Evolutionary conservation across 2,113 vertebrate genomes (phyloP), one percentile per base, ranked within the genome.

Genomic region (Neolamprologus brichardi): DNA sequence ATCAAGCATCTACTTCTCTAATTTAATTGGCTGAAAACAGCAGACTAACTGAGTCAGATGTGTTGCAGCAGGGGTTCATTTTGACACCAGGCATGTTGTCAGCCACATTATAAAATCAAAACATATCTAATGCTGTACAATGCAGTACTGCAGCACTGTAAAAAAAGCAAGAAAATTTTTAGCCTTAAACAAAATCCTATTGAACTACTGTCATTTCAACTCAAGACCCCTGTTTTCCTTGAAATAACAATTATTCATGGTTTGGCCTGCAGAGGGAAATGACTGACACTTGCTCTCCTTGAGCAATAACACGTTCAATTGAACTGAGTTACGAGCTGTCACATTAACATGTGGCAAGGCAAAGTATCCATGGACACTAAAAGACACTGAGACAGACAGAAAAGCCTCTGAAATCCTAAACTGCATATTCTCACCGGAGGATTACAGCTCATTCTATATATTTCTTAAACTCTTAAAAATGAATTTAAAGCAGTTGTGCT

Each of bases 241-340:
- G 25, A 89, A 92, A 93, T 88, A 84, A 95, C 82, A 91, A 91
- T 94, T 91, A 93, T 93, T 94, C 91, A 89, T 83, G 82, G 84
- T 84, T 86, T 78, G 85, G 62, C 81, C 86, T 70, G 88, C 52
- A 53, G 87, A 90, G 85, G 67, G 83, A 84, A 93, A 93, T 92
- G 90, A 92, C 85, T 93, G 94, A 93, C 88, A 89, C 85, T 94
- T 92, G 87, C 83, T 89, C 88, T 83, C 88, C 84, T 92, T 77
- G 84, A 90, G 92, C 91, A 91, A 88, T 93, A 91, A 94, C 79
- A 77, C 10, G 20, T 62, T 86, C 86, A 93, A 94, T 88, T 87
- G 89, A 93, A 87, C 70, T 37, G 82, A 93, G 83, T 87, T 64
- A 91, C 11, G 87, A 89, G 85, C 91, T 93, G 94, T 94, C 90